A percentile compares a stretch with the other conserved stretches of the same genome.
Evolutionary conservation across 2,888 invertebrate species (phyloP).

Genomic region (Apamea anceps): DNA sequence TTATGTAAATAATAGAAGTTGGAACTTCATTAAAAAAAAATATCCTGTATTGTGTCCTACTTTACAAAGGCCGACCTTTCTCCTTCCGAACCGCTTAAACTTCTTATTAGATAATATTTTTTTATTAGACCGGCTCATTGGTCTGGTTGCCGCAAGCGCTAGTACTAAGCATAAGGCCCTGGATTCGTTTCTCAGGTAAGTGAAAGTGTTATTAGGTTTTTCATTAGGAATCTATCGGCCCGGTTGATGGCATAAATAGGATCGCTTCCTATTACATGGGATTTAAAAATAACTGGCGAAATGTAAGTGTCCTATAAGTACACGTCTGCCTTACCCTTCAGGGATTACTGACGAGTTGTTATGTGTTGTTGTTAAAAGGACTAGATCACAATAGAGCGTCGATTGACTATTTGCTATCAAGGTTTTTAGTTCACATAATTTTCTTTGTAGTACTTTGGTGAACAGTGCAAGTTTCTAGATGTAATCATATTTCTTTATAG

Average conservation of each 20-base stretch:
- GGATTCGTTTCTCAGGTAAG: background rate
- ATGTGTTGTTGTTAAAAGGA: background rate
- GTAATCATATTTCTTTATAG: constrained; percentile 20
- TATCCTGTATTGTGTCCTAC: background rate
- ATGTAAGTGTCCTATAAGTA: background rate
- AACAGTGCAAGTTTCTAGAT: background rate
- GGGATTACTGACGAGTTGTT: background rate
- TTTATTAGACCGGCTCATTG: background rate
- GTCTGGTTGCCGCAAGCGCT: background rate
- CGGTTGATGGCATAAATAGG: background rate
- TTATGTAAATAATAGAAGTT: background rate
- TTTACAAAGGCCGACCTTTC: background rate
- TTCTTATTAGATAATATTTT: background rate
- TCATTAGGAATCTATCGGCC: background rate
- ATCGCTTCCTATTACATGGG: background rate
- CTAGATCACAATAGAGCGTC: background rate
- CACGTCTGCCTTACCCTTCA: background rate
- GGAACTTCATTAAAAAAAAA: background rate
- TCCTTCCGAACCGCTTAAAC: background rate
- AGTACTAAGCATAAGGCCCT: background rate
- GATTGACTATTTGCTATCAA: constrained; percentile 19
- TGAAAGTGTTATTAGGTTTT: background rate
- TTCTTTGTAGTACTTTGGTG: constrained; percentile 21
- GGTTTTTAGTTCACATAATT: constrained; percentile 24
- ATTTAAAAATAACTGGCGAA: background rate